phyloP scores from a whole-genome alignment of 1,140 invertebrate genomes.

The Mya arenaria region DNA sequence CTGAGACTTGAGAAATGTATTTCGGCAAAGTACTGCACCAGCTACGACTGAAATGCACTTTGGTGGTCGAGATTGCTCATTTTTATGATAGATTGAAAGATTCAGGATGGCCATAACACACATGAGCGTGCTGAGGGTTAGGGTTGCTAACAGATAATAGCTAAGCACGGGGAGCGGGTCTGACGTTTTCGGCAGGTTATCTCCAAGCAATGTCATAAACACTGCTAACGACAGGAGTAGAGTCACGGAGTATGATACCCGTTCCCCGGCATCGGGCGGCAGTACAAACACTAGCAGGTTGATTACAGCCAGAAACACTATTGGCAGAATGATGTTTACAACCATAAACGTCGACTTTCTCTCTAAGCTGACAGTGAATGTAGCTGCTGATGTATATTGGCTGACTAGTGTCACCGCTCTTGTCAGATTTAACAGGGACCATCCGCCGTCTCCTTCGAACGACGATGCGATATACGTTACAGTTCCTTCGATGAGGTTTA shows the following conservation, averaged over 20 bases:
- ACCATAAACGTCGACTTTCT: constrained; percentile 79
- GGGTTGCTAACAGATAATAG: neutral
- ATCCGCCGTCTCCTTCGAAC: no score
- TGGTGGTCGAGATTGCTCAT: no score
- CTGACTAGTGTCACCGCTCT: no score
- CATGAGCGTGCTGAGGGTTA: neutral
- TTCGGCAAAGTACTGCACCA: no score
- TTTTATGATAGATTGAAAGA: no score
- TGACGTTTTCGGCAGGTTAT: constrained; percentile 29
- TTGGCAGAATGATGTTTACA: constrained; percentile 83
- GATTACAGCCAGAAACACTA: neutral
- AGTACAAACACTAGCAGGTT: constrained; percentile 1
- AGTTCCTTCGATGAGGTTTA: no score
- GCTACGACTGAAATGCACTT: no score
- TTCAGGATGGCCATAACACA: no score
- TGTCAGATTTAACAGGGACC: no score
- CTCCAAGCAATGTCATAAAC: constrained; percentile 19
- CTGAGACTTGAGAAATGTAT: no score
- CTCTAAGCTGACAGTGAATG: constrained; percentile 43
- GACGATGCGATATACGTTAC: no score
- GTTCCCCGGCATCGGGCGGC: constrained; percentile 12
- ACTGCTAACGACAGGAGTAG: constrained; percentile 14
- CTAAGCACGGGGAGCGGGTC: constrained; percentile 10
- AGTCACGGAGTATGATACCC: constrained; percentile 16
- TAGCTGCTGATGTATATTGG: no score